Base-by-base conservation (phyloP, 2,888 invertebrate species). In the Listrodromus nycthemerus region DNA sequence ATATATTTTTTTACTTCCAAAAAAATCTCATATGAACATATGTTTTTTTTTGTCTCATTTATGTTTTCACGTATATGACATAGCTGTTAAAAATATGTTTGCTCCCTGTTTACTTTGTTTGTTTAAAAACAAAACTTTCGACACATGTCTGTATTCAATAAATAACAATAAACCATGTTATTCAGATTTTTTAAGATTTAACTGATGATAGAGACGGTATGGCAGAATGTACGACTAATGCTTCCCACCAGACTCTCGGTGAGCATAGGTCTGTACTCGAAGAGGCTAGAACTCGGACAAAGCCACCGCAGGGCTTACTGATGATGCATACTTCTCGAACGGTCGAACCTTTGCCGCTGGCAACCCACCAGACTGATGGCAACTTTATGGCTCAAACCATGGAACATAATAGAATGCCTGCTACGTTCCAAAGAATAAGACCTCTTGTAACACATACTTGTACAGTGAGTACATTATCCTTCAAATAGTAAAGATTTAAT, bases 391-490 rank as follows among this genome's bases (percentile, higher is more conserved):
- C 86, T 16, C 67, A 85, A 76, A 88, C 91, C 0, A 88, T 88
- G 6, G 90, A 91, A 75, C 87, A 89, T 41, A 87, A 88, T 30
- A 61, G 75, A 67, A 89, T 93, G 70, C 90, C 93, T n/a, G 89
- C 91, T 6, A 94, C 90, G 95, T 94, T 96, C 84, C 94, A 96
- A 89, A 96, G 95, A 92, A 95, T 96, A 73, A 94, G 96, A 88
- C 96, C 96, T n/a, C 93, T 96, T 6, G 95, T 96, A 16, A 95
- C 95, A 92, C 94, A 95, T 90, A 95, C 95, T 70, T 94, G 95
- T 80, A 95, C 94, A 93, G 95, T 94, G 93, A 92, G 88, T 85
- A 63, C 37, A 27, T 6, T 6, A 1, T 16, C 16, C 6, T 6
- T 19, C 2, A 8, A 4, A 21, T 5, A 61, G 16, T 7, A 10